Conservation (phyloP, 92 coral and sea anemone species). For the Porites divaricata region DNA sequence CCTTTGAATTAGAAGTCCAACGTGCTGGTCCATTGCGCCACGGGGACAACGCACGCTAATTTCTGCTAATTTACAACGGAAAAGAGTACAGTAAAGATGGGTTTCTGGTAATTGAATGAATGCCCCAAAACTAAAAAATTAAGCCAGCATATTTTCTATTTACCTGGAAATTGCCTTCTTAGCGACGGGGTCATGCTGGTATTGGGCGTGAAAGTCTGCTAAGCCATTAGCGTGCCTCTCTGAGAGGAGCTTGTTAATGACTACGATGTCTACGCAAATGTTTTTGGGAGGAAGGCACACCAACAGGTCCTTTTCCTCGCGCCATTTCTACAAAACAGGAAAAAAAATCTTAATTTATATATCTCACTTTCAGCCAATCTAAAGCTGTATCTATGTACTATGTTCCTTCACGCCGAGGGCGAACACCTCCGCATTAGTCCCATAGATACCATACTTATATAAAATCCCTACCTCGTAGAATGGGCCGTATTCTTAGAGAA, state of each 20-base stretch:
- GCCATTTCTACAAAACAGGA: conserved; percentile 67
- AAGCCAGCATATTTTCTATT: not conserved
- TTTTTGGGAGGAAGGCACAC: conserved; percentile 87
- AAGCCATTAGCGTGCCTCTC: conserved; percentile 83
- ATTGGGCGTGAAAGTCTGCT: conserved; percentile 78
- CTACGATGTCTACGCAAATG: conserved; percentile 77
- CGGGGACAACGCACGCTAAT: conserved; percentile 35
- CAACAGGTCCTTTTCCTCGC: conserved; percentile 79
- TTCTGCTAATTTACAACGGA: no score
- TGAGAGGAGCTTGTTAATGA: conserved; percentile 81
- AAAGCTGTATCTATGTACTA: no score
- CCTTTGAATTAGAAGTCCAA: conserved; percentile 85
- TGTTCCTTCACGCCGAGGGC: no score
- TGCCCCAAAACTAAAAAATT: no score
- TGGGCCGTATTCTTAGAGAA: no score
- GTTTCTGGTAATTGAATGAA: no score
- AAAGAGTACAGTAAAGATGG: no score
- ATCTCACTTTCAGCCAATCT: no score
- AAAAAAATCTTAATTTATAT: not conserved
- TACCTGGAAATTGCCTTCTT: conserved; percentile 83
- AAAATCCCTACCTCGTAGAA: no score
- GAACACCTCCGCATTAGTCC: no score
- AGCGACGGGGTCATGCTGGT: conserved; percentile 81
- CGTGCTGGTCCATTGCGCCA: conserved; percentile 83
- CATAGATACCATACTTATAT: no score